These are phyloP conservation scores for Drosophila siamana DNA, from an alignment of 2,888 invertebrate genomes.

Conservation along the genomic window DNA sequence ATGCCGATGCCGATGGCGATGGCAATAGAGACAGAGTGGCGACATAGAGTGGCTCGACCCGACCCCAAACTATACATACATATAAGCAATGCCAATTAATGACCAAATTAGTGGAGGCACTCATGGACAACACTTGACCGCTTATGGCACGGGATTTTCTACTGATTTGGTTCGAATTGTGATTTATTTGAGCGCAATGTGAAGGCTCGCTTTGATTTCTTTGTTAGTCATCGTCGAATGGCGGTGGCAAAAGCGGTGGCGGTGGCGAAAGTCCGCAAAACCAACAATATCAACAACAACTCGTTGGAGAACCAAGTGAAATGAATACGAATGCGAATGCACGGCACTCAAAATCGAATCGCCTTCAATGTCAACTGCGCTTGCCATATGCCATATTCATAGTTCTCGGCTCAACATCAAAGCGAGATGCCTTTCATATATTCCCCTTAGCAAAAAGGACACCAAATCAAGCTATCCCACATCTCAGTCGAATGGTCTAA, in stretches of 20 bases:
- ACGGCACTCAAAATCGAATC: conserved; percentile 64
- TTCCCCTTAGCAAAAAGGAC: conserved; percentile 65
- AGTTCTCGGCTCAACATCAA: conserved; percentile 71
- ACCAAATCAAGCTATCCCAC: conserved; percentile 74
- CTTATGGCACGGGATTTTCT: conserved; percentile 79
- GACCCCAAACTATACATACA: conserved; percentile 38
- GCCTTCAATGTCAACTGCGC: conserved; percentile 53
- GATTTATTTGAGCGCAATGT: conserved; percentile 76
- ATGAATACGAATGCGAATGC: conserved; percentile 32
- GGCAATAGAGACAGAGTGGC: conserved; percentile 11
- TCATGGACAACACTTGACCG: conserved; percentile 79
- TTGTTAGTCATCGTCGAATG: conserved; percentile 59
- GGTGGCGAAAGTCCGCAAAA: conserved; percentile 65
- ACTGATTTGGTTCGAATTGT: conserved; percentile 80
- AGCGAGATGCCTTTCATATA: conserved; percentile 71
- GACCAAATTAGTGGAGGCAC: conserved; percentile 80
- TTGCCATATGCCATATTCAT: conserved; percentile 56
- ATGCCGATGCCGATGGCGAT: conserved; percentile 21
- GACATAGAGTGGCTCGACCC: conserved; percentile 15
- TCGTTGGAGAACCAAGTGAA: conserved; percentile 67
- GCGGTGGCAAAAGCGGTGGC: conserved; percentile 38
- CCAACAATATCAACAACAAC: not conserved
- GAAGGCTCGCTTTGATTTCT: conserved; percentile 78
- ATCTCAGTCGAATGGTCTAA: conserved; percentile 36
- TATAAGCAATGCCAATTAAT: conserved; percentile 78